Base-by-base conservation (phyloP, 1,140 invertebrate species). In the Cylas formicarius region DNA sequence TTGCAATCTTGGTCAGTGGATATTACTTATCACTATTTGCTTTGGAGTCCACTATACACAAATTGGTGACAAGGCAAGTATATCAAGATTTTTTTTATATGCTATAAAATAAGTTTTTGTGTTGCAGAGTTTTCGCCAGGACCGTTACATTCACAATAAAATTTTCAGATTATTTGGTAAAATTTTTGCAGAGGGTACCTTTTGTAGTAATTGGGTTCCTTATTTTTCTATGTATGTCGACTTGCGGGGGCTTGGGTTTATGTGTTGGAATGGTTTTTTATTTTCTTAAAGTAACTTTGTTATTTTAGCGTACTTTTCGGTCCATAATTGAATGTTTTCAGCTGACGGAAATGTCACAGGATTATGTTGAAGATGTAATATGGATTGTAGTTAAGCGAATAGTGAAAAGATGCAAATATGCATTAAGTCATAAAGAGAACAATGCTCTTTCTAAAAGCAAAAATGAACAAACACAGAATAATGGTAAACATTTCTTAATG, bases 281-380 rank as follows among this genome's bases (percentile, higher is more conserved):
- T 57, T 77, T 76, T 47, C 50, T 77, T 18, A 71, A 74, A 63
- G 72, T 75, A 58, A 52, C 27, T 58, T 28, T 24, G 28, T 31
- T 32, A 8, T 44, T 27, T 42, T 1, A 7, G 40, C 9, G 22
- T 42, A 21, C 22, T 41, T 9, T 36, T 43, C 22, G 37, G 41
- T 42, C 33, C 31, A 32, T 40, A 67, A 72, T 60, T 69, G 72
- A 55, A 50, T 32, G 55, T 22, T 31, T 71, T 23, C 65, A 80
- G 72, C 54, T 84, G 3, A 80, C 78, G 2, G 80, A 76, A 68
- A 76, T 82, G 65, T 84, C 81, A 24, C 81, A 84, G 62, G 80
- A 84, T 60, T 82, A 80, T 55, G 58, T 84, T 10, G 81, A 84
- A 65, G 75, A 81, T 58, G 71, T 78, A 23, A 62, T 76, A 3